These are phyloP conservation scores for Agrenia bidenticulata DNA, from an alignment of 2,888 invertebrate genomes.

Conservation along the genomic window DNA sequence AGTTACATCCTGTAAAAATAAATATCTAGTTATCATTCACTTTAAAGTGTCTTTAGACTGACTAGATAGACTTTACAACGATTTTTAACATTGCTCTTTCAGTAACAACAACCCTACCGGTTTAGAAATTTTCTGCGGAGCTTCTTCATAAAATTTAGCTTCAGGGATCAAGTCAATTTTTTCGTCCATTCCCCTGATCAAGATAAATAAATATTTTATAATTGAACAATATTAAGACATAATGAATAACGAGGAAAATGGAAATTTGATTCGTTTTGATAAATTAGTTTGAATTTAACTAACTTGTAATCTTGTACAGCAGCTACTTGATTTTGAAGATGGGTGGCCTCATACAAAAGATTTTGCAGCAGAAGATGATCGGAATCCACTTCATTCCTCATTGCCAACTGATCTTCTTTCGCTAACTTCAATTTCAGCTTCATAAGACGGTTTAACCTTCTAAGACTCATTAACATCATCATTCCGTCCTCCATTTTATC, in stretches of 20 bases:
- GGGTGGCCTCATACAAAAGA: conserved; percentile 88
- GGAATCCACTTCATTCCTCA: conserved; percentile 75
- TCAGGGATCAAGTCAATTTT: conserved; percentile 82
- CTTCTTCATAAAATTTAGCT: conserved; percentile 78
- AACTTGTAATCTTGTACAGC: conserved; percentile 89
- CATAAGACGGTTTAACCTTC: conserved; percentile 44
- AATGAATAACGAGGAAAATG: conserved; percentile 11
- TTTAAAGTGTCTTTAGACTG: no score
- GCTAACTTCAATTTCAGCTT: conserved; percentile 46
- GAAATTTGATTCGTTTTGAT: not conserved
- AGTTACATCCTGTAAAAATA: conserved; percentile 64
- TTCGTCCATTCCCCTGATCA: conserved; percentile 81
- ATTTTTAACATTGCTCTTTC: not conserved
- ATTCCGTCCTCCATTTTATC: conserved; percentile 37
- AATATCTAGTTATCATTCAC: no score
- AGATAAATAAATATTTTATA: conserved; percentile 9
- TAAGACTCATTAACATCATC: conserved; percentile 30
- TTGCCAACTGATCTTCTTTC: conserved; percentile 40
- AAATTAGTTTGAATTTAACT: conserved; percentile 21
- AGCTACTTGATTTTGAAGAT: conserved; percentile 90
- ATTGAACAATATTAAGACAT: no score
- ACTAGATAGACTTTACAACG: not conserved
- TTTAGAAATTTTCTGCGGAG: conserved; percentile 69
- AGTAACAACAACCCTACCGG: no score
- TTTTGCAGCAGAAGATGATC: conserved; percentile 89